Evolutionary conservation across 2,888 invertebrate species (phyloP).

Genomic region (Lepidochitona cinerea): DNA sequence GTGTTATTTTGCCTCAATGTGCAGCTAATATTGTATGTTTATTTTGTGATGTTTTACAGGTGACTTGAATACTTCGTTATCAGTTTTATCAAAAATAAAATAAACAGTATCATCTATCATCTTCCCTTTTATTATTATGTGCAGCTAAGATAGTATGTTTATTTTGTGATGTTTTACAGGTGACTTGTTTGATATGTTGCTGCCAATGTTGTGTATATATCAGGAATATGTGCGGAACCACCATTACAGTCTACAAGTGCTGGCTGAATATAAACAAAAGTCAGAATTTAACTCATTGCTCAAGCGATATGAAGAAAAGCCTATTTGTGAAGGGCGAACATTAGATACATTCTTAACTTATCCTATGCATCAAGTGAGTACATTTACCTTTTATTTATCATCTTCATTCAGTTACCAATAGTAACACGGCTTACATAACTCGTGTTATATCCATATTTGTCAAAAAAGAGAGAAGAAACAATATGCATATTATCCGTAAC

Average conservation of each 20-base stretch:
- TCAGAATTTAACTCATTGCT: slow-evolving; percentile 84
- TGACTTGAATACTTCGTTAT: slow-evolving; percentile 95
- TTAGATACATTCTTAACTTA: slow-evolving; percentile 91
- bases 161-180: slow-evolving; percentile 74
- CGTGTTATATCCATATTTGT: too few species aligned
- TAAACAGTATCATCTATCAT: too few species aligned
- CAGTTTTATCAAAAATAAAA: too few species aligned
- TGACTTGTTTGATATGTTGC: slow-evolving; percentile 93
- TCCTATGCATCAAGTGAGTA: slow-evolving; percentile 92
- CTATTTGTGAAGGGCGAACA: slow-evolving; percentile 86
- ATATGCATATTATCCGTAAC: too few species aligned
- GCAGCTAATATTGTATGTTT: neutral
- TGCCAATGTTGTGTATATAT: slow-evolving; percentile 95
- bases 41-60: slow-evolving; percentile 74
- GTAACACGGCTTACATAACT: too few species aligned
- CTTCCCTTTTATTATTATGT: too few species aligned
- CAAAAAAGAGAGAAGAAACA: too few species aligned
- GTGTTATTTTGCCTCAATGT: too few species aligned
- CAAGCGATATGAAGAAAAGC: slow-evolving; percentile 86
- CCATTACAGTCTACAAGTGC: slow-evolving; percentile 89
- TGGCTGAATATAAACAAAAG: slow-evolving; percentile 92
- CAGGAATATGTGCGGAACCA: slow-evolving; percentile 96
- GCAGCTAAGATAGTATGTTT: neutral
- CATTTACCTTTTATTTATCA: too few species aligned
- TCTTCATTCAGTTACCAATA: too few species aligned